Base-by-base conservation (phyloP, 2,113 vertebrate genomes). In the Litocranius walleri region DNA sequence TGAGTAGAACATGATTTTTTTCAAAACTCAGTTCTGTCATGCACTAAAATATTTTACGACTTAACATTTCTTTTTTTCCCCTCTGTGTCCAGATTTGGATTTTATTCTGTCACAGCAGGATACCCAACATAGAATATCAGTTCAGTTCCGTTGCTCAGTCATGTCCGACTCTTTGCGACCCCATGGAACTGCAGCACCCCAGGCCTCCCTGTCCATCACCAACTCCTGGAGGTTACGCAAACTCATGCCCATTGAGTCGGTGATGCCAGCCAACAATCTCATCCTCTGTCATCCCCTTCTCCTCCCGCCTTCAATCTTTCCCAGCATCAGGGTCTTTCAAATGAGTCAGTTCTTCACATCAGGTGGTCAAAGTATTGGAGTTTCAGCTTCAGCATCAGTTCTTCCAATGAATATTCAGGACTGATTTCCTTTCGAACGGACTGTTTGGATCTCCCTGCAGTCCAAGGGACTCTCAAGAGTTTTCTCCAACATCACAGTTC, bases 141-240 rank as follows among this genome's bases (percentile, higher is more conserved):
- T 71, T 36, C 17, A 71, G 17, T 71, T 71, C n/a, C 21, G n/a
- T 71, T 40, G 64, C 19, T 71, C 64, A 71, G 64, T 71, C 19
- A 0, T 23, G 5, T 71, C 33, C 0, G 2, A 36, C n/a, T 71
- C n/a, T 71, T 36, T 36, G 64, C 0, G 0, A 36, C n/a, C 19
- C 62, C 19, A 21, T 71, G 19, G 64, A 71, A 71, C n/a, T 36
- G n/a, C 67, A 71, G n/a, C 67, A 71, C 9, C 9, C 67, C 1
- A 71, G 67, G n/a, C 67, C 67, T 71, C n/a, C 67, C n/a, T 71
- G n/a, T 71, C n/a, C n/a, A 71, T 36, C 67, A 36, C n/a, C 19
- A 71, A 71, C n/a, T 36, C 9, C 67, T 0, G 0, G n/a, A 71
- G 17, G 2, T 36, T 36, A 40, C 5, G 11, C 19, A 71, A 23